These are phyloP conservation scores for Clarias batrachus DNA, from an alignment of 2,113 vertebrate species.

Conservation along the genomic window DNA sequence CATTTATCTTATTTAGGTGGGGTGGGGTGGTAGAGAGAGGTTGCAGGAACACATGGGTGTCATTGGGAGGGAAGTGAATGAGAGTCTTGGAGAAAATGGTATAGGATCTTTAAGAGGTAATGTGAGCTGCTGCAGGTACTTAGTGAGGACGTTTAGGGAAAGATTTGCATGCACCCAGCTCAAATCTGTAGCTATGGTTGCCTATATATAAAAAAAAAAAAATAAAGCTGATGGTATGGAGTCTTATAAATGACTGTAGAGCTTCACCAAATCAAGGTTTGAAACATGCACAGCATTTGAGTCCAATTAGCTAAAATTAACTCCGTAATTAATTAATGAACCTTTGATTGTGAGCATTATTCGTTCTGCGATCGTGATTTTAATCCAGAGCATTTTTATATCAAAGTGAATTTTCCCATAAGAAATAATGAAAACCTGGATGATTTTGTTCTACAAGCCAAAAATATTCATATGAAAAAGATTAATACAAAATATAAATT, in stretches of 20 bases:
- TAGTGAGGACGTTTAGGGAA: not conserved
- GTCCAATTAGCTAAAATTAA: not conserved
- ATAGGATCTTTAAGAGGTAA: not conserved
- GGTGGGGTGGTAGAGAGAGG: not conserved
- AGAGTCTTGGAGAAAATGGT: not conserved
- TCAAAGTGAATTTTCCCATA: no score
- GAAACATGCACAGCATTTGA: not conserved
- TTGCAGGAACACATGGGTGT: constrained; percentile 59
- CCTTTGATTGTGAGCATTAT: no score
- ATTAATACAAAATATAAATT: no score
- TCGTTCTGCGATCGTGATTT: no score
- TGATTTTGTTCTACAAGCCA: no score
- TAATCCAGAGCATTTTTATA: no score
- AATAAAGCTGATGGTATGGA: not conserved
- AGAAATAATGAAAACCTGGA: no score
- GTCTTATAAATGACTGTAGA: not conserved
- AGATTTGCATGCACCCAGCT: not conserved
- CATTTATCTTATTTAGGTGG: constrained; percentile 47
- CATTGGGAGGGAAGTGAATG: constrained; percentile 26
- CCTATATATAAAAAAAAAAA: not conserved
- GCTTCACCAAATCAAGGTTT: not conserved
- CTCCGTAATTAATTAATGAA: no score
- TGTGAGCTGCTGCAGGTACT: not conserved
- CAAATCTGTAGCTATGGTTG: not conserved
- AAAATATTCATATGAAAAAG: no score